Base-by-base conservation (phyloP, 2,888 invertebrate species). In the Teleiodes luculella region DNA sequence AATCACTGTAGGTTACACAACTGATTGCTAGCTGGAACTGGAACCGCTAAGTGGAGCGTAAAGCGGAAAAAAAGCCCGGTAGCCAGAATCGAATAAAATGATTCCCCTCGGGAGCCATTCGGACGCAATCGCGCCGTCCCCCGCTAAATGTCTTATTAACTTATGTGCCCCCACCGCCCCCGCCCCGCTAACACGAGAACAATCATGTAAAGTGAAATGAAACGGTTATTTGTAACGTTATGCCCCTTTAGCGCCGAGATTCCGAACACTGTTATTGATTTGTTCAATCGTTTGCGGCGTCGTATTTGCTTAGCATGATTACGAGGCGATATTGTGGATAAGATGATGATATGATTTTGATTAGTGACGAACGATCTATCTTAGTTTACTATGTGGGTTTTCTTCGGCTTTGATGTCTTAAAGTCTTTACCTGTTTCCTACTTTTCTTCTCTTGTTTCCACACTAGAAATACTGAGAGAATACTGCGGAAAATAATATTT, bases 61-160 rank as follows among this genome's bases (percentile, higher is more conserved):
- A 84, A 85, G 80, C 82, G 81, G 82, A 87, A 88, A 86, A 88
- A 88, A 88, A 87, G 83, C 79, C 80, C 82, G 83, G 81, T 79
- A 82, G 88, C 90, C 90, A 89, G 91, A 92, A 92, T 92, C 92
- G 91, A 92, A 92, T 92, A 92, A 92, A 92, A 92, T 92, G 92
- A 92, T 92, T 92, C 92, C 92, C 92, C 92, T 73, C 82, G 92
- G 91, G 92, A 91, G 91, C 91, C 92, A 92, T 92, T 92, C 92
- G 91, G 91, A 91, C 91, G 90, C 91, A 92, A 88, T 88, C 87
- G 88, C 86, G 88, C 89, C 86, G 85, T 84, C 87, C 85, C 87
- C 83, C 80, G 87, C 90, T 88, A 87, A 87, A 89, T 88, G 87
- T 88, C 88, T 88, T 89, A 87, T 88, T 87, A 89, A 88, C 88